Conservation (phyloP, 2,113 vertebrate species). For the Strix aluco region DNA sequence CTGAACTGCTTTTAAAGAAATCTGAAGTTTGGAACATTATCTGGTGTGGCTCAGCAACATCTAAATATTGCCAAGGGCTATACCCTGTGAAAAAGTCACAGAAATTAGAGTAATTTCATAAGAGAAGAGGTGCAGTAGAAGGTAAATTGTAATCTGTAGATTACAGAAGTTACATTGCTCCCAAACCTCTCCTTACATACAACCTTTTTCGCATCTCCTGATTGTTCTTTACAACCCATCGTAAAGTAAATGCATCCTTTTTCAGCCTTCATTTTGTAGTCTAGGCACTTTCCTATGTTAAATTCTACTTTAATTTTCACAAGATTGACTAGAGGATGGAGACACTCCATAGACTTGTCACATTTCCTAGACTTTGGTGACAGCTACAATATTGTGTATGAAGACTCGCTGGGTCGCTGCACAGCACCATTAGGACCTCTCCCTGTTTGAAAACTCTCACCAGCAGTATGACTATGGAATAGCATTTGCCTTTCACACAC, state of each 20-base stretch:
- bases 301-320: neutral
- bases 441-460: neutral
- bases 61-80: neutral
- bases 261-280: neutral
- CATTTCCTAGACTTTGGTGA: neutral
- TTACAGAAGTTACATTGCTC: neutral
- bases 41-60: neutral
- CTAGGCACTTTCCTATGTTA: neutral
- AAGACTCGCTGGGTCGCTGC: neutral
- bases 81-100: neutral
- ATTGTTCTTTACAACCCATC: neutral
- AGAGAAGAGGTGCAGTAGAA: neutral
- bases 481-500: neutral
- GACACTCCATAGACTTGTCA: neutral
- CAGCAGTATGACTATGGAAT: neutral
- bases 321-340: neutral
- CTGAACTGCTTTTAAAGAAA: neutral
- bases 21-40: neutral
- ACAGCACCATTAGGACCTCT: neutral
- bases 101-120: neutral
- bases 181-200: neutral
- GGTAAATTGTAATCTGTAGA: neutral
- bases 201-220: neutral
- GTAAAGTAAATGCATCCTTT: neutral
- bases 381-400: neutral